Evolutionary conservation across 2,888 invertebrate genomes (phyloP), one percentile per base, ranked within the genome.

Genomic region (Parnassius smintheus): DNA sequence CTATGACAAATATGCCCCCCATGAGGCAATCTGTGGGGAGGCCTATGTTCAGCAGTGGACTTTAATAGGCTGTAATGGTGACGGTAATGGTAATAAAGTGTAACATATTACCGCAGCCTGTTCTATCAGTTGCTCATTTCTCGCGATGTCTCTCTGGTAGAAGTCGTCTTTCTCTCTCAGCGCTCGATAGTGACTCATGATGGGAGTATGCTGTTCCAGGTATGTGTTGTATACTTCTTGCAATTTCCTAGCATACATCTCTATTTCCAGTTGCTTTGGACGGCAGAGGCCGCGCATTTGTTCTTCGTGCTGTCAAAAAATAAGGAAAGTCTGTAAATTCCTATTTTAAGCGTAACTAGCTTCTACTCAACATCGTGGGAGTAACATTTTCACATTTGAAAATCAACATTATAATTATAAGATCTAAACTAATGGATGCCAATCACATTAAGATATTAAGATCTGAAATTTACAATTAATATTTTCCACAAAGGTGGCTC

Each of bases 81-180:
- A 18, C 18, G 18, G 18, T 18, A 18, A 18, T 18, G 18, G 42
- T 42, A 44, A 44, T 44, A 11, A 8, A 18, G 49, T 49, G 49
- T 8, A 12, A 12, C 2, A 9, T 3, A 13, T 75, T 76, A 91
- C 90, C 67, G 83, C 75, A 50, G 85, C 81, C 12, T 81, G 75
- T 69, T 86, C 85, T 69, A 90, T 89, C 62, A 76, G 81, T 13
- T 75, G 63, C 59, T 88, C 89, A 49, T 92, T 90, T 62, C 79
- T 82, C 0, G 84, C 83, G 18, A 92, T 88, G 61, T 93, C 92
- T 45, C 92, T 80, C 53, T 92, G 91, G 71, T 92, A 93, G 68
- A 93, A 93, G 59, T 85, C 91, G 75, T 85, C 92, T 70, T 88
- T 93, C 78, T 84, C 92, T 64, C 80, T 81, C 71, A 83, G 71